Conservation (phyloP, 2,888 invertebrate genomes). For the Sinopyrophorus schimmeli region DNA sequence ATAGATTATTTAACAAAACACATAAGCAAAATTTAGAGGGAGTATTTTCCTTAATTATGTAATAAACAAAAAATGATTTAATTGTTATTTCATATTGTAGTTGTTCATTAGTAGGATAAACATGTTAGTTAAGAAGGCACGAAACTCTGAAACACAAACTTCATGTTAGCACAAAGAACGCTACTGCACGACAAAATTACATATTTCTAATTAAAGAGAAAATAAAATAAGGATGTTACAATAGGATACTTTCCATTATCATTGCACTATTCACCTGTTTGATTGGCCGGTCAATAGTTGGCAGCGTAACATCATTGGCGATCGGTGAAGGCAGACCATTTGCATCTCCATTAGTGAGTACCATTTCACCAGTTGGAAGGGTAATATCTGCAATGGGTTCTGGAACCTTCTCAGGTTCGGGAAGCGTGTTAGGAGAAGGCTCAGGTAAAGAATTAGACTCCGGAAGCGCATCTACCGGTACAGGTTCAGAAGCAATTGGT, state of each 20-base stretch:
- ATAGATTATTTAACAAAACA: conserved; percentile 17
- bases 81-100: conserved; percentile 1
- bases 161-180: conserved; percentile 37
- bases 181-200: conserved; percentile 8
- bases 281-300: conserved; percentile 61
- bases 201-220: conserved; percentile 20
- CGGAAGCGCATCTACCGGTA: conserved; percentile 45
- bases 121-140: conserved; percentile 37
- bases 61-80: not conserved
- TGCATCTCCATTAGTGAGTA: conserved; percentile 52
- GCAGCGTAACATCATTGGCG: conserved; percentile 54
- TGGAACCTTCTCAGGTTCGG: conserved; percentile 29
- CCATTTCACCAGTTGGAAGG: conserved; percentile 37
- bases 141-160: conserved; percentile 23
- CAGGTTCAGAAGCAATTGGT: conserved; percentile 45
- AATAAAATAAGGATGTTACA: conserved; percentile 38
- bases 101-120: conserved; percentile 28
- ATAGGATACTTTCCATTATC: conserved; percentile 43
- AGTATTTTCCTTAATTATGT: too few species aligned
- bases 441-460: conserved; percentile 42
- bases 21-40: conserved; percentile 9
- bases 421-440: conserved; percentile 26
- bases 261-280: conserved; percentile 56
- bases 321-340: conserved; percentile 52
- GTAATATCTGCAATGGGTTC: conserved; percentile 38